These are phyloP conservation scores for Dexiosoma caninum DNA, from an alignment of 2,888 invertebrate species.

Conservation along the genomic window DNA sequence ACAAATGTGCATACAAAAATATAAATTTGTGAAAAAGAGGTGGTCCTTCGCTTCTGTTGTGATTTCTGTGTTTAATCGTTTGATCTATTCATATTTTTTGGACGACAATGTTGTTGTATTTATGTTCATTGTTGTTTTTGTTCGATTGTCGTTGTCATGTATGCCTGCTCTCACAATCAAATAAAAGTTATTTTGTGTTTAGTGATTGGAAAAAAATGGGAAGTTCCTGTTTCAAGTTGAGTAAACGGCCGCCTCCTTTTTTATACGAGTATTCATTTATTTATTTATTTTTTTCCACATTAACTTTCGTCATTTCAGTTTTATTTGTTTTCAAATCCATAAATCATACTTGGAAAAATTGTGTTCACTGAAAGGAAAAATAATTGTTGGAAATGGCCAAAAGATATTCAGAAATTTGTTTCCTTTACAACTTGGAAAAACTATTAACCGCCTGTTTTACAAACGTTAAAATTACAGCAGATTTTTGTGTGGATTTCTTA, in stretches of 20 bases:
- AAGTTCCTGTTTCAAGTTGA: constrained; percentile 64
- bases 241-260: constrained; percentile 48
- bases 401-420: constrained; percentile 27
- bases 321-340: constrained; percentile 42
- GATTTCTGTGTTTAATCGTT: constrained; percentile 63
- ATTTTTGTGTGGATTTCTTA: no score
- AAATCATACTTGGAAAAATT: constrained; percentile 41
- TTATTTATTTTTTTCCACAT: not conserved
- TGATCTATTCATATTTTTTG: constrained; percentile 43
- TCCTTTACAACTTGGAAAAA: constrained; percentile 19
- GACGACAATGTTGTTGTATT: constrained; percentile 3
- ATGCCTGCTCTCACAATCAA: constrained; percentile 22
- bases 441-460: no score
- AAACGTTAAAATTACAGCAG: no score
- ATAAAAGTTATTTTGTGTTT: constrained; percentile 48
- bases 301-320: not conserved
- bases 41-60: constrained; percentile 61
- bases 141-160: constrained; percentile 14
- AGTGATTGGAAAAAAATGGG: constrained; percentile 63
- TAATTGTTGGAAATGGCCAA: constrained; percentile 42
- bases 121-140: not conserved
- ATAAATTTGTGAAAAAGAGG: constrained; percentile 41
- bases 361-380: constrained; percentile 41
- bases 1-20: not conserved
- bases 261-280: no score